phyloP scores from a whole-genome alignment of 1,140 invertebrate genomes.

The Caerostris darwini region DNA sequence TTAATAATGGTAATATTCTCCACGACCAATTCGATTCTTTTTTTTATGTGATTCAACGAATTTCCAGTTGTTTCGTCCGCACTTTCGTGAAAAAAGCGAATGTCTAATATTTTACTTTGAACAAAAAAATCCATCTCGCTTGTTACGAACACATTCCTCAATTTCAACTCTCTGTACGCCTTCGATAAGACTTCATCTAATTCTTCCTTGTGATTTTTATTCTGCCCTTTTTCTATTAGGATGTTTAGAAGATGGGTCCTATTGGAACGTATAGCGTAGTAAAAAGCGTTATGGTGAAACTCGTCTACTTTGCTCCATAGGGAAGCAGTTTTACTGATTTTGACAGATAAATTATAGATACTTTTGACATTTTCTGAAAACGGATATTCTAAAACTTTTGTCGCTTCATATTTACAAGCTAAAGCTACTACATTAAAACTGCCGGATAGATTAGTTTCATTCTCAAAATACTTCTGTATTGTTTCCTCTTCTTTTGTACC shows the following conservation, averaged over 20 bases:
- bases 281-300: constrained; percentile 54
- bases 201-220: background rate
- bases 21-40: background rate
- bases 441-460: too few species aligned
- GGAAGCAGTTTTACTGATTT: too few species aligned
- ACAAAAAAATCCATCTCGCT: background rate
- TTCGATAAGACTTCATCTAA: constrained; percentile 22
- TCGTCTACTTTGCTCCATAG: constrained; percentile 17
- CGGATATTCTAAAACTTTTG: too few species aligned
- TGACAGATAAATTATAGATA: too few species aligned
- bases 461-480: too few species aligned
- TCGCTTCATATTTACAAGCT: too few species aligned
- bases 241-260: constrained; percentile 23
- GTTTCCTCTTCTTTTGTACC: too few species aligned
- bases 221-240: constrained; percentile 42
- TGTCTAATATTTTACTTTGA: background rate
- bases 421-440: too few species aligned
- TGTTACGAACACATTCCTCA: constrained; percentile 12
- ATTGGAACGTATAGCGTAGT: constrained; percentile 60
- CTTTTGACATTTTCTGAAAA: too few species aligned
- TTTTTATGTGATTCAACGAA: background rate
- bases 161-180: constrained; percentile 39
- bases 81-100: background rate
- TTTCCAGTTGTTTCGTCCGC: background rate
- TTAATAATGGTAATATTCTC: background rate